phyloP scores from a whole-genome alignment of 2,888 invertebrate genomes.

The Nomada ruficornis region DNA sequence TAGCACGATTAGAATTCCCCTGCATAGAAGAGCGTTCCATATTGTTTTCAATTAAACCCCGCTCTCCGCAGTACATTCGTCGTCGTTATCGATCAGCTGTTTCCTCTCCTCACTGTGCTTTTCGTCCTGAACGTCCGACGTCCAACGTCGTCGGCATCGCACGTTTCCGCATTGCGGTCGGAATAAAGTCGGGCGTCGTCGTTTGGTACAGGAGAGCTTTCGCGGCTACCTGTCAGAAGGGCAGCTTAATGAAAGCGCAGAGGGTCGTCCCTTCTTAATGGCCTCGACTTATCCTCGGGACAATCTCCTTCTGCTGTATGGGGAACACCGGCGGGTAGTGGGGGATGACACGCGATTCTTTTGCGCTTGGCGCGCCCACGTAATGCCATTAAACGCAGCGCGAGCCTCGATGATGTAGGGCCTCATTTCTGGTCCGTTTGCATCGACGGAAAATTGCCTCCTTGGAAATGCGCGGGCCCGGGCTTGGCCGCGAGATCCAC shows the following conservation, averaged over 20 bases:
- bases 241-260: conserved; percentile 69
- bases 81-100: conserved; percentile 35
- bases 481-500: conserved; percentile 12
- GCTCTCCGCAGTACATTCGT: conserved; percentile 5
- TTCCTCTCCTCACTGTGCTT: conserved; percentile 29
- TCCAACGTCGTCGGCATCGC: conserved; percentile 16
- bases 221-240: conserved; percentile 69
- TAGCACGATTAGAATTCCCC: too few relatives aligned
- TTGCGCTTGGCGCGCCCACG: conserved; percentile 50
- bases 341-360: conserved; percentile 66
- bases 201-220: conserved; percentile 49
- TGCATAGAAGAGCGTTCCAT: background rate
- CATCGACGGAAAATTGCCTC: conserved; percentile 49
- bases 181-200: conserved; percentile 59
- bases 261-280: conserved; percentile 65
- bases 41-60: conserved; percentile 26
- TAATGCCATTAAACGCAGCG: conserved; percentile 49
- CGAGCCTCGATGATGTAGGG: conserved; percentile 47
- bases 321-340: conserved; percentile 12
- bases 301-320: conserved; percentile 54
- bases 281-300: conserved; percentile 68
- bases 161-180: conserved; percentile 64
- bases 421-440: conserved; percentile 51
- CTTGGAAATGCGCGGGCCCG: background rate
- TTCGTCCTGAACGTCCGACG: conserved; percentile 16